A percentile compares a stretch with the other conserved stretches of the same genome.
Evolutionary conservation across 2,888 invertebrate species (phyloP).

Genomic region (Barypeithes pellucidus): DNA sequence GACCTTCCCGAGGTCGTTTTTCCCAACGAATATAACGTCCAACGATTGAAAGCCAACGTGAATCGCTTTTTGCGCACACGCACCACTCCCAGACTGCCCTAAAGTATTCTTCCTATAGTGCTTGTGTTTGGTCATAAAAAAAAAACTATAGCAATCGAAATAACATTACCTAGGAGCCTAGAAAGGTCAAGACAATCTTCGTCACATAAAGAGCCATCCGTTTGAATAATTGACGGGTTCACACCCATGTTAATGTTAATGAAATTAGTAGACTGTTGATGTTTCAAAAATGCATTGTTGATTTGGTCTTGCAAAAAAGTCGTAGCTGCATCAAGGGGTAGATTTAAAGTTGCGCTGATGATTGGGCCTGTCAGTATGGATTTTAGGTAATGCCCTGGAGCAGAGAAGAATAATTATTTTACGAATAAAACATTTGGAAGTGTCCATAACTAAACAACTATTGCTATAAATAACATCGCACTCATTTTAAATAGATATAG

Average conservation of each 20-base stretch:
- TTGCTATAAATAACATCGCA: no score
- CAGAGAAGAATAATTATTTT: conserved; percentile 14
- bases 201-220: conserved; percentile 52
- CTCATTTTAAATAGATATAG: no score
- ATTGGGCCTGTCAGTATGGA: conserved; percentile 88
- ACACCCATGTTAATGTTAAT: conserved; percentile 52
- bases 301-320: conserved; percentile 90
- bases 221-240: conserved; percentile 56
- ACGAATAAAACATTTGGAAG: no score
- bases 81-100: no score
- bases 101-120: no score
- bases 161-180: background rate
- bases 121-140: no score
- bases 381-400: conserved; percentile 69
- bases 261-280: conserved; percentile 59
- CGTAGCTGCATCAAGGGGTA: conserved; percentile 86
- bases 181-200: background rate
- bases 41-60: no score
- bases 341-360: conserved; percentile 90
- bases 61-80: no score
- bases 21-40: no score
- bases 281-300: conserved; percentile 78
- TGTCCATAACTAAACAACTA: no score
- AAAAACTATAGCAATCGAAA: no score
- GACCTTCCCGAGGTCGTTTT: no score